phyloP scores from a whole-genome alignment of 35 echinoderm and acorn worm genomes.

The Ptychodera flava region DNA sequence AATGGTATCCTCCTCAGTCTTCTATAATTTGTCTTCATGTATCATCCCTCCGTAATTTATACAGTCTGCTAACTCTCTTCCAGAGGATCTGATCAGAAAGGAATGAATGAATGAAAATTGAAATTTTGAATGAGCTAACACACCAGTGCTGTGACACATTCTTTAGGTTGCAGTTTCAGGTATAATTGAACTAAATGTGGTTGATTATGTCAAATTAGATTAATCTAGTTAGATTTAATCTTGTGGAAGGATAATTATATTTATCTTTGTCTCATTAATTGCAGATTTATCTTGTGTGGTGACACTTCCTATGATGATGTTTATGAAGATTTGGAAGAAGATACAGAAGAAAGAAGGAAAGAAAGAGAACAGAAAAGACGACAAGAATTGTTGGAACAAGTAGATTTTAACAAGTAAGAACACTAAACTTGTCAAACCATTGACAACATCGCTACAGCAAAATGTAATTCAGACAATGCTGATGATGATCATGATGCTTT shows the following conservation, averaged over 20 bases:
- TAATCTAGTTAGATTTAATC: constrained; percentile 30
- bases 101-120: too few relatives aligned
- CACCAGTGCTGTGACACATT: too few relatives aligned
- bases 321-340: constrained; percentile 28
- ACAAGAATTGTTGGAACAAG: constrained; percentile 39
- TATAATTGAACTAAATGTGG: too few relatives aligned
- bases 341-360: constrained; percentile 15
- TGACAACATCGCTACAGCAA: not conserved
- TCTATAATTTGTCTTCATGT: too few relatives aligned
- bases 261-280: not conserved
- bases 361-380: constrained; percentile 46
- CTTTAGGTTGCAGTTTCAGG: too few relatives aligned
- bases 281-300: constrained; percentile 39
- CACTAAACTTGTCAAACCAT: not conserved
- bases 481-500: not conserved
- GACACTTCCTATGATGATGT: constrained; percentile 1
- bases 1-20: too few relatives aligned
- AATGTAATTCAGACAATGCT: not conserved
- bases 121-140: too few relatives aligned
- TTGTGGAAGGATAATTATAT: constrained; percentile 30
- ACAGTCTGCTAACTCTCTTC: too few relatives aligned
- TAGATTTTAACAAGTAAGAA: constrained; percentile 65
- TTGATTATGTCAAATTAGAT: too few relatives aligned
- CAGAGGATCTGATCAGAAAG: too few relatives aligned
- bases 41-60: too few relatives aligned